phyloP scores from a whole-genome alignment of 2,888 invertebrate genomes.

The Folsomia candida region DNA sequence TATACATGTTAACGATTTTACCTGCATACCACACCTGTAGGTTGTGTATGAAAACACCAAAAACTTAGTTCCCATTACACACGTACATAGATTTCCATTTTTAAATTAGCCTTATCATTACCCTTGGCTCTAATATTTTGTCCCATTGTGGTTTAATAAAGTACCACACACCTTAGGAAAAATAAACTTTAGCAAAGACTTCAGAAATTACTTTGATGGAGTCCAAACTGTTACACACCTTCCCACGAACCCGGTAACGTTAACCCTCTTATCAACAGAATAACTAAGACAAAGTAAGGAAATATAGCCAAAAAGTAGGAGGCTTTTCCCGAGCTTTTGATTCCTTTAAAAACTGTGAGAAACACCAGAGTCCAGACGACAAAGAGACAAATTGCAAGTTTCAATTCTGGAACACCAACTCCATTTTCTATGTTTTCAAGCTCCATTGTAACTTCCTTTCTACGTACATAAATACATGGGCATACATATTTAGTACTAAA shows the following conservation, averaged over 20 bases:
- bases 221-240: not conserved
- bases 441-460: slow-evolving; percentile 45
- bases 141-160: not conserved
- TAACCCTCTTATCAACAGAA: not conserved
- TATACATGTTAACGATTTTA: too few species aligned
- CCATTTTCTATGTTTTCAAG: slow-evolving; percentile 38
- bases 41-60: too few species aligned
- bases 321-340: slow-evolving; percentile 75
- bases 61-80: too few species aligned
- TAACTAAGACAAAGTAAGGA: not conserved
- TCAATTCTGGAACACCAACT: slow-evolving; percentile 62
- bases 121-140: not conserved
- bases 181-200: too few species aligned
- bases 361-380: slow-evolving; percentile 68
- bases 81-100: too few species aligned
- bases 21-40: too few species aligned
- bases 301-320: slow-evolving; percentile 68
- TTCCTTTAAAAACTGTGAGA: slow-evolving; percentile 67
- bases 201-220: too few species aligned
- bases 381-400: slow-evolving; percentile 65
- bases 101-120: too few species aligned
- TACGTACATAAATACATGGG: slow-evolving; percentile 13
- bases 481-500: too few species aligned
- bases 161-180: too few species aligned
- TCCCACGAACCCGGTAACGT: not conserved